Evolutionary conservation across 1,140 invertebrate species (phyloP), one percentile per base, ranked within the genome.

Genomic region (Asobara japonica): DNA sequence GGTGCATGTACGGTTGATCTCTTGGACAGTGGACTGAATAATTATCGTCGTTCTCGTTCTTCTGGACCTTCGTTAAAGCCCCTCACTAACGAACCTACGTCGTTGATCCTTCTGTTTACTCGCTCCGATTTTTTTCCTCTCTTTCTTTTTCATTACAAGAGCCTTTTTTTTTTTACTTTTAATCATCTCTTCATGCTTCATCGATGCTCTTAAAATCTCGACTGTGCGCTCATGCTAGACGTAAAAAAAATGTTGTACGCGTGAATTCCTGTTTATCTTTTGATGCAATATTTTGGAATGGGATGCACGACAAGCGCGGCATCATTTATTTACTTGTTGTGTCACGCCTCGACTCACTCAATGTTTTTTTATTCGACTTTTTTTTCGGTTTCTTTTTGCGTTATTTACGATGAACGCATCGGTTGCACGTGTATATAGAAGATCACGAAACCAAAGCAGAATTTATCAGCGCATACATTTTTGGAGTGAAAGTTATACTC

Each of bases 401-500:
- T 48, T 67, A 74, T 74, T 74, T 74, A 74, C 65, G 73, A 74
- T 16, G 27, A 65, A 67, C 64, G 45, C 64, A 27, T 62, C 38
- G 51, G 67, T 64, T 65, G 45, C 62, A 69, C 27, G 25, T 71
- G 25, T 66, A 25, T n/a, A n/a, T 29, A 31, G 22, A 48, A 25
- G 31, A 45, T n/a, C 41, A 51, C 13, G 61, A 29, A 74, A 70
- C 68, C 62, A 67, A 66, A 60, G 69, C 64, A 66, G 62, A 61
- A 74, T 74, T 74, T 74, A 71, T 74, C 73, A 65, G 18, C 68
- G 27, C 62, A 66, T 33, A 70, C 76, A 64, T 73, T 77, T 79
- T 79, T 76, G 76, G 76, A 79, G 77, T 77, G 77, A 79, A 79
- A 79, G 77, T 79, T 73, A 45, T 16, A 45, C 31, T 25, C 38